A percentile compares a stretch with the other conserved stretches of the same genome.
Evolutionary conservation across 2,113 vertebrate genomes (phyloP).

Genomic region (Clinocottus analis): DNA sequence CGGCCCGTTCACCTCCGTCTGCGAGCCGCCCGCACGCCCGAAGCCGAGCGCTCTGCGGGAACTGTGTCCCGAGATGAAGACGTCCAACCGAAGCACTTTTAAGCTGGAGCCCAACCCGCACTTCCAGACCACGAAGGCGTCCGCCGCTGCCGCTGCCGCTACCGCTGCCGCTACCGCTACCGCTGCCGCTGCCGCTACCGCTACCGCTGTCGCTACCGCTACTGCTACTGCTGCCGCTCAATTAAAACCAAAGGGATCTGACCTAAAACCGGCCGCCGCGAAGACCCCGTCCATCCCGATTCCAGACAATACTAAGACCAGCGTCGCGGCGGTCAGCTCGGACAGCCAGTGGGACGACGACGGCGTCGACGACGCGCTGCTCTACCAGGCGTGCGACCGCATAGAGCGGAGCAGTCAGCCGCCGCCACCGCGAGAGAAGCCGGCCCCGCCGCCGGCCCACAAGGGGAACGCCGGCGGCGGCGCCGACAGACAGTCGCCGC

Average conservation of each 20-base stretch:
- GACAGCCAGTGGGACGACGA: constrained; percentile 85
- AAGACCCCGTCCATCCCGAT: constrained; percentile 8
- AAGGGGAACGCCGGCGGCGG: background rate
- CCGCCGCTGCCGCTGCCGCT: no score
- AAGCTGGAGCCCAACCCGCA: constrained; percentile 61
- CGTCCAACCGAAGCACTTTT: constrained; percentile 68
- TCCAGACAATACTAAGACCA: background rate
- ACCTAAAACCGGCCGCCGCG: background rate
- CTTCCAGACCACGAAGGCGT: constrained; percentile 42
- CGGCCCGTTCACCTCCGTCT: constrained; percentile 47
- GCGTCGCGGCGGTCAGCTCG: constrained; percentile 25
- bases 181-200: no score
- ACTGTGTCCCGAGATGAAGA: constrained; percentile 68
- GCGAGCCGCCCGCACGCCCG: constrained; percentile 17
- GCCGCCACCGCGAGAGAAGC: no score
- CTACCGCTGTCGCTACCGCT: no score
- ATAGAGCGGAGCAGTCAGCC: constrained; percentile 88
- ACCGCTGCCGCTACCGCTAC: no score
- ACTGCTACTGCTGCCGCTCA: no score
- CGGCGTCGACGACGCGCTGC: constrained; percentile 86
- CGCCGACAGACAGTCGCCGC: constrained; percentile 11
- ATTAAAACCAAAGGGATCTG: constrained; percentile 6
- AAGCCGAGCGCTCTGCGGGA: constrained; percentile 46
- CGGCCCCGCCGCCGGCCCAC: no score
- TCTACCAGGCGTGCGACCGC: constrained; percentile 91